A percentile compares a stretch with the other conserved stretches of the same genome.
Conservation (phyloP, 37 sponge, comb jelly and placozoan species). For the Chondrilla cf. caribensis region DNA sequence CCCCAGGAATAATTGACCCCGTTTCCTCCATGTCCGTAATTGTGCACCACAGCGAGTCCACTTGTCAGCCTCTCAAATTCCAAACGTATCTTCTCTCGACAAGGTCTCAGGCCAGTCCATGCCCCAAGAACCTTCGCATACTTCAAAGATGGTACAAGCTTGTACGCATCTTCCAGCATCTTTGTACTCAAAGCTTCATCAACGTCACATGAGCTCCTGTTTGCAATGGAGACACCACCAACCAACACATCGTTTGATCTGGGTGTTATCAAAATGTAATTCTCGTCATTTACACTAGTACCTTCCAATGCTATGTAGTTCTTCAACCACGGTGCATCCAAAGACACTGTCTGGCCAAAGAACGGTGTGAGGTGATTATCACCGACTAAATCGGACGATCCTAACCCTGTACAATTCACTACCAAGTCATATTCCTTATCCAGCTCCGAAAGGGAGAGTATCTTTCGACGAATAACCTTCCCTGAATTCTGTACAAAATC, state of each 20-base stretch:
- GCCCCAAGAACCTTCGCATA: background rate
- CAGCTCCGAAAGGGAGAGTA: background rate
- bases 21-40: constrained; percentile 40
- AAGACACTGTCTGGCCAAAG: constrained; percentile 17
- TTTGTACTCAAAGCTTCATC: background rate
- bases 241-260: background rate
- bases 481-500: background rate
- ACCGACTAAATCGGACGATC: constrained; percentile 1
- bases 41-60: constrained; percentile 21
- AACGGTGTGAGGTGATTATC: background rate
- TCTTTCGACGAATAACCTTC: background rate
- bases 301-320: background rate
- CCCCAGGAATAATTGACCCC: constrained; percentile 36
- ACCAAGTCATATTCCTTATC: constrained; percentile 7
- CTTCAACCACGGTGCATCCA: constrained; percentile 43
- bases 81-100: constrained; percentile 6
- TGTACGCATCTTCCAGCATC: background rate
- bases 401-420: constrained; percentile 39
- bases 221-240: constrained; percentile 18
- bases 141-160: background rate
- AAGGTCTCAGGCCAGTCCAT: constrained; percentile 26
- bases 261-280: background rate
- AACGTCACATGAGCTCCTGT: background rate
- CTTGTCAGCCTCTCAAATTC: background rate
- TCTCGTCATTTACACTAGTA: background rate